phyloP scores from a whole-genome alignment of 1,140 invertebrate species.

The Brachionus koreanus region DNA sequence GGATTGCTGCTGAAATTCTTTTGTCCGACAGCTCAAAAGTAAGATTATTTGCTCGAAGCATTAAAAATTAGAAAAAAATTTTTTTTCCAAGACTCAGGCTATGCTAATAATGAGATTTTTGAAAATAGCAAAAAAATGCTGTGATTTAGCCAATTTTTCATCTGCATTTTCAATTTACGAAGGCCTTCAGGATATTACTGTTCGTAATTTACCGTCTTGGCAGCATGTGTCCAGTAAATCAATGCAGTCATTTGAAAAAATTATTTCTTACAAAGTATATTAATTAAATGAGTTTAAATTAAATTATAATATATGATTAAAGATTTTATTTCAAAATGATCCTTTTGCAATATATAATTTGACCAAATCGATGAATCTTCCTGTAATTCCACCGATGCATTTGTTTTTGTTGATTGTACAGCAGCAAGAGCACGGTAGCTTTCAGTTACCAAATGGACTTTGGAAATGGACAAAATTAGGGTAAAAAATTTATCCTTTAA shows the following conservation, averaged over 20 bases:
- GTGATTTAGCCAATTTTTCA: slow-evolving; percentile 15
- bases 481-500: no score
- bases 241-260: background rate
- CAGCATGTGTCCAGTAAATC: slow-evolving; percentile 2
- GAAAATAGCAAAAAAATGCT: slow-evolving; percentile 30
- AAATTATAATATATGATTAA: background rate
- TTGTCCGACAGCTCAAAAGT: background rate
- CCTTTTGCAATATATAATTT: slow-evolving; percentile 35
- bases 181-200: slow-evolving; percentile 23
- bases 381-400: slow-evolving; percentile 36
- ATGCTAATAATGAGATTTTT: slow-evolving; percentile 26
- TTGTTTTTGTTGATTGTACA: slow-evolving; percentile 41
- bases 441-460: slow-evolving; percentile 19
- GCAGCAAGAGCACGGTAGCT: slow-evolving; percentile 32
- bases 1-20: slow-evolving; percentile 35
- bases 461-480: slow-evolving; percentile 43
- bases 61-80: background rate
- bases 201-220: slow-evolving; percentile 34
- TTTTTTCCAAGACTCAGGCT: slow-evolving; percentile 6
- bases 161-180: slow-evolving; percentile 30
- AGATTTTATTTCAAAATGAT: slow-evolving; percentile 37
- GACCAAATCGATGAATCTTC: slow-evolving; percentile 16
- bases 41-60: background rate
- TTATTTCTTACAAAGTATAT: slow-evolving; percentile 17
- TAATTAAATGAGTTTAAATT: background rate